These are phyloP conservation scores for Anomalospiza imberbis DNA, from an alignment of 2,797 vertebrate species.

Conservation along the genomic window DNA sequence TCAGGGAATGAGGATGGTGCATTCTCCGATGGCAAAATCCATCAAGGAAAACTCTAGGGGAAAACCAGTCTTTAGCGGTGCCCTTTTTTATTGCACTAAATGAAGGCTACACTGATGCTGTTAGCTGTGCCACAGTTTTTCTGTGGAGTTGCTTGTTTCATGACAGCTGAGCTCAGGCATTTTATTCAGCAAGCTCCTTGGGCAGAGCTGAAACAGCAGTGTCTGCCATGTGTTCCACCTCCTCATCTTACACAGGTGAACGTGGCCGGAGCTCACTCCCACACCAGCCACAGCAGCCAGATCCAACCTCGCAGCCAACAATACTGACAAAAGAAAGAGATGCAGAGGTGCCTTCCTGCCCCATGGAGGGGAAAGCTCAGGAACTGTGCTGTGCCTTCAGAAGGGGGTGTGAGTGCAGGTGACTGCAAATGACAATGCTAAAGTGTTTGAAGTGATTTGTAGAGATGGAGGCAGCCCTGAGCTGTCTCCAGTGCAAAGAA, in stretches of 20 bases:
- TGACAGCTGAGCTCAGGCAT: not conserved
- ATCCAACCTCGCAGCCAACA: not conserved
- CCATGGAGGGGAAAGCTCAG: fast-evolving
- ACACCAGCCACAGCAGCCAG: not conserved
- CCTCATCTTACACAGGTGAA: not conserved
- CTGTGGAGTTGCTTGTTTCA: not conserved
- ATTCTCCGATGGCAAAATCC: not conserved
- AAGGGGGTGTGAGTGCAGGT: not conserved
- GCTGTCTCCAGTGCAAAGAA: not conserved
- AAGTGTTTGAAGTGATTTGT: not conserved
- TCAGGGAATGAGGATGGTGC: not conserved
- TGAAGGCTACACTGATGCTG: not conserved
- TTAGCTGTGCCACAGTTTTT: not conserved
- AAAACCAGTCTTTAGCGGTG: fast-evolving
- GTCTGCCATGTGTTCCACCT: not conserved
- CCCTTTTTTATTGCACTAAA: not conserved
- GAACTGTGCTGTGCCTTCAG: not conserved
- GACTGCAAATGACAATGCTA: not conserved
- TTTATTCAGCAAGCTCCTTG: not conserved
- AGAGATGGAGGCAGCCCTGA: not conserved
- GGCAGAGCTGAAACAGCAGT: not conserved
- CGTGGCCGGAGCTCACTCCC: not conserved
- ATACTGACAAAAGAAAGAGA: not conserved
- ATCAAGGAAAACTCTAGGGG: not conserved
- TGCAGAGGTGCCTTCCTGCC: not conserved